These are phyloP conservation scores for Drosophila aldrichi DNA, from an alignment of 2,888 invertebrate genomes.

Conservation along the genomic window DNA sequence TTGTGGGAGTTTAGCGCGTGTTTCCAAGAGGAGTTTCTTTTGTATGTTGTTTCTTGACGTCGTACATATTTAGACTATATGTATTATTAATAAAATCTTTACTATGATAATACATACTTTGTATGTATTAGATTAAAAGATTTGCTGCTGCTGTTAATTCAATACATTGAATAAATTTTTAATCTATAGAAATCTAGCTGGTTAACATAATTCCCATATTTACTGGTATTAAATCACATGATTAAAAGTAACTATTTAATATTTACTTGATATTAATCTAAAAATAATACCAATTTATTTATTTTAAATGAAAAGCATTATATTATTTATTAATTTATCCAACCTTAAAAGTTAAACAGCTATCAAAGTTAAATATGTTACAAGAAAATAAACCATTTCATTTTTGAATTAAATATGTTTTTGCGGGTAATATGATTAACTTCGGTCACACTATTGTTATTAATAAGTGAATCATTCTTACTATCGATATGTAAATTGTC, in stretches of 20 bases:
- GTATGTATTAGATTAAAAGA: not conserved
- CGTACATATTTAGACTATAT: not conserved
- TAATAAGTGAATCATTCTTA: not conserved
- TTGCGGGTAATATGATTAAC: not conserved
- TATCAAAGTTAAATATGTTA: not conserved
- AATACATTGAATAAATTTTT: not conserved
- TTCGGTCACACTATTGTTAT: conserved; percentile 2
- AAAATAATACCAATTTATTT: not conserved
- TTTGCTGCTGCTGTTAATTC: not conserved
- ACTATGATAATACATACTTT: no score
- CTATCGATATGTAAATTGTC: conserved; percentile 14
- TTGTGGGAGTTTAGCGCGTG: conserved; percentile 69
- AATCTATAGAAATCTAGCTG: not conserved
- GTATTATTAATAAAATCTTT: not conserved
- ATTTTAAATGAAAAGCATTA: not conserved
- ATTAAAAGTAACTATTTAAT: not conserved
- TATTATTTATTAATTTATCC: not conserved
- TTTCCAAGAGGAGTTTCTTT: conserved; percentile 22
- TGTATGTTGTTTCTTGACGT: not conserved
- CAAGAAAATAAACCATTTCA: not conserved
- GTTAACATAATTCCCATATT: not conserved
- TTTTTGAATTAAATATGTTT: not conserved
- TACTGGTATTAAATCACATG: not conserved
- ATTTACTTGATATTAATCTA: no score
- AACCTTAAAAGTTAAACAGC: not conserved